A percentile compares a stretch with the other conserved stretches of the same genome.
Evolutionary conservation across 2,113 vertebrate genomes (phyloP).

Genomic region (Ciconia boyciana): DNA sequence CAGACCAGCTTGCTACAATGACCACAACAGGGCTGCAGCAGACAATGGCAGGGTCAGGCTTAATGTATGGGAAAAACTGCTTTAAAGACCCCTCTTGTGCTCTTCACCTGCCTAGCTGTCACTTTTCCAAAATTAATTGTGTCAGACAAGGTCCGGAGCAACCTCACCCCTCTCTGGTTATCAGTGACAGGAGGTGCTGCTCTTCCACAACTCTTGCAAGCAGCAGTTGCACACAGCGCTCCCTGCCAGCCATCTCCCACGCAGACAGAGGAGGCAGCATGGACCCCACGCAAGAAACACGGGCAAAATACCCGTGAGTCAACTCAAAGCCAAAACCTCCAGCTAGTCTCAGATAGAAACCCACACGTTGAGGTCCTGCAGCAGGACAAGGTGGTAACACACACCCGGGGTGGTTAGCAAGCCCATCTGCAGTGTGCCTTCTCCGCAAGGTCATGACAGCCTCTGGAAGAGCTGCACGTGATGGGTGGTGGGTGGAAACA

Average conservation of each 20-base stretch:
- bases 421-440: background rate
- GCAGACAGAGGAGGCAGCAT: background rate
- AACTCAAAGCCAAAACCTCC: background rate
- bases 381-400: background rate
- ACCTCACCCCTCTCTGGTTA: background rate
- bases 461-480: background rate
- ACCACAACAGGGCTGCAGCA: background rate
- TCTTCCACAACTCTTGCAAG: background rate
- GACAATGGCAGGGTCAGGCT: background rate
- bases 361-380: background rate
- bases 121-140: background rate
- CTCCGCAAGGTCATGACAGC: background rate
- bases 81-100: background rate
- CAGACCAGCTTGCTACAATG: background rate
- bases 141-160: background rate
- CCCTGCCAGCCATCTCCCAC: background rate
- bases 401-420: background rate
- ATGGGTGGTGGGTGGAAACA: background rate
- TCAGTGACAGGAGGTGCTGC: rapidly evolving
- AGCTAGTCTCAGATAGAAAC: background rate
- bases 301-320: background rate
- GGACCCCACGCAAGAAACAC: rapidly evolving
- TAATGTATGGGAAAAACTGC: rapidly evolving
- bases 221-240: background rate
- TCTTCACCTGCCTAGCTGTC: background rate